Conservation (phyloP, 2,888 invertebrate species). For the Ennomos erosarius region DNA sequence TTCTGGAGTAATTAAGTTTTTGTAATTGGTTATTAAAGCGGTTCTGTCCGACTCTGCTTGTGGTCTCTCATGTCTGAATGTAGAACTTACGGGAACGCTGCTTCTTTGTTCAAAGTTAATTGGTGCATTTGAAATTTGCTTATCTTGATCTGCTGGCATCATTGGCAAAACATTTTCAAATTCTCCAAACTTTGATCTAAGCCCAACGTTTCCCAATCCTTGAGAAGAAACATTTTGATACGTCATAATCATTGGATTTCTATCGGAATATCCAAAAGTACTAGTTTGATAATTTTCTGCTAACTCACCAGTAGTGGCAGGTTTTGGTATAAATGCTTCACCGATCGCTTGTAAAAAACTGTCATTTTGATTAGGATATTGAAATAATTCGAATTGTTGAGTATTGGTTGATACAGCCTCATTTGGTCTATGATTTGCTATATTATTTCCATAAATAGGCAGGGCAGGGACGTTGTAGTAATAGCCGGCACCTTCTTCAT, state of each 20-base stretch:
- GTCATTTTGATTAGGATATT: slow-evolving; percentile 10
- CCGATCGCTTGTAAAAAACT: not conserved
- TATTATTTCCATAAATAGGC: slow-evolving; percentile 1
- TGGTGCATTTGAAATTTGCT: not conserved
- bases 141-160: not conserved
- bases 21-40: slow-evolving; percentile 63
- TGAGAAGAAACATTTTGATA: slow-evolving; percentile 3
- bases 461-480: slow-evolving; percentile 7
- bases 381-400: not conserved
- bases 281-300: slow-evolving; percentile 22
- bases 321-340: not conserved
- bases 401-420: not conserved
- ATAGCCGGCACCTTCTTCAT: not conserved
- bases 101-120: slow-evolving; percentile 1
- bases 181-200: slow-evolving; percentile 1
- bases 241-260: slow-evolving; percentile 29
- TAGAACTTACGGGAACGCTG: not conserved
- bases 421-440: not conserved
- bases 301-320: not conserved
- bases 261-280: slow-evolving; percentile 31
- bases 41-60: slow-evolving; percentile 61
- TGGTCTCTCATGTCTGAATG: slow-evolving; percentile 48
- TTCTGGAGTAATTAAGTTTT: slow-evolving; percentile 60
- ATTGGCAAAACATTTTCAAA: not conserved
- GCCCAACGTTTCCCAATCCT: not conserved